These are phyloP conservation scores for Neoaliturus tenellus DNA, from an alignment of 2,888 invertebrate genomes.

Conservation along the genomic window DNA sequence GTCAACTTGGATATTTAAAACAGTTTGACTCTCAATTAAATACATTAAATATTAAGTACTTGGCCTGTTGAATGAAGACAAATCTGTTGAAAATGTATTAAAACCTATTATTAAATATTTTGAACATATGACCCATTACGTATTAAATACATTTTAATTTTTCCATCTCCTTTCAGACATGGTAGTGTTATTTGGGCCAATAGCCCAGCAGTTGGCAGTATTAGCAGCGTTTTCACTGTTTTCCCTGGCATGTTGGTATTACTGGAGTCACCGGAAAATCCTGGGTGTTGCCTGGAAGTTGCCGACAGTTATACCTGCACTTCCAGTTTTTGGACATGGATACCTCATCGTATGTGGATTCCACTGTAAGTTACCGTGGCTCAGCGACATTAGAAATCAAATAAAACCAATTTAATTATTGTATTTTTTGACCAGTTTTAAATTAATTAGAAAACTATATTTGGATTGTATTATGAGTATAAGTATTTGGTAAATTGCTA, in stretches of 20 bases:
- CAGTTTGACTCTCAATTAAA: too few species aligned
- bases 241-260: not conserved
- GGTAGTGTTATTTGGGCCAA: not conserved
- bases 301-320: not conserved
- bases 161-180: not conserved
- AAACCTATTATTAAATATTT: too few species aligned
- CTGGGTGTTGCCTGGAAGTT: not conserved
- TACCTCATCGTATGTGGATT: not conserved
- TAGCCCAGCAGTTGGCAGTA: not conserved
- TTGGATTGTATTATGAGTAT: too few species aligned
- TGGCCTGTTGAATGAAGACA: too few species aligned
- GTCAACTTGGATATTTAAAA: too few species aligned
- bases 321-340: not conserved
- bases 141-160: not conserved
- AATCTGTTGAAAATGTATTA: too few species aligned
- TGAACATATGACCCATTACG: too few species aligned
- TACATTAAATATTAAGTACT: too few species aligned
- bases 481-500: too few species aligned
- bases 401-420: too few species aligned
- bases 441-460: too few species aligned
- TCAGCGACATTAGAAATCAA: not conserved
- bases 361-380: not conserved
- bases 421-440: too few species aligned
- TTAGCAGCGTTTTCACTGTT: not conserved
- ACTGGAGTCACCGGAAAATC: constrained; percentile 29